These are phyloP conservation scores for Neuroscelio doddi DNA, from an alignment of 2,888 invertebrate genomes.

Conservation along the genomic window DNA sequence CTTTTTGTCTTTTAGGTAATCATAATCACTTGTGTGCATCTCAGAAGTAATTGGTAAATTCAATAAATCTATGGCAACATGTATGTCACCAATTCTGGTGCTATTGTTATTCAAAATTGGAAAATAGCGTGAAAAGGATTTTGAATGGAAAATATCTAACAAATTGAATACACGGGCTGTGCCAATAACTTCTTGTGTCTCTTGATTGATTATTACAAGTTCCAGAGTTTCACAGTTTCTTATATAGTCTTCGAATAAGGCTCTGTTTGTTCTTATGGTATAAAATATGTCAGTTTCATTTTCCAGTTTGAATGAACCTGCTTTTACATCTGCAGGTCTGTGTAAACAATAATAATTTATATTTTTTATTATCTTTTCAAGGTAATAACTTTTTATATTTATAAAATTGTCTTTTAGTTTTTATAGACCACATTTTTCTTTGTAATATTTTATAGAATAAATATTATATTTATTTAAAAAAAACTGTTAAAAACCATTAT, in stretches of 20 bases:
- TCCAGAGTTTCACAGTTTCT: conserved; percentile 65
- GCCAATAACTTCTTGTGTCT: conserved; percentile 58
- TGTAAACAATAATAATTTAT: conserved; percentile 22
- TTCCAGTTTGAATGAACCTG: conserved; percentile 41
- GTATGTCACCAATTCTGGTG: conserved; percentile 63
- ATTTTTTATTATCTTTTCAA: not conserved
- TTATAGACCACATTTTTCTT: no score
- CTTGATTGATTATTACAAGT: conserved; percentile 58
- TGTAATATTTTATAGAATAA: no score
- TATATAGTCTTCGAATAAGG: conserved; percentile 66
- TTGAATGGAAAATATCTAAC: conserved; percentile 55
- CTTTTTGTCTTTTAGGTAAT: conserved; percentile 26
- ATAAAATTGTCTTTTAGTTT: no score
- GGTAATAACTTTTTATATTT: not conserved
- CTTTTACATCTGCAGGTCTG: conserved; percentile 61
- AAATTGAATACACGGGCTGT: conserved; percentile 59
- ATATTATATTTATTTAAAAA: no score
- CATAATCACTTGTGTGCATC: conserved; percentile 16
- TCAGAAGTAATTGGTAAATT: conserved; percentile 27
- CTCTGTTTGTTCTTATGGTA: conserved; percentile 62
- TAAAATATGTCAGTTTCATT: conserved; percentile 58
- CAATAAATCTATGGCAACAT: conserved; percentile 58
- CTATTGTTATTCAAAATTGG: conserved; percentile 61
- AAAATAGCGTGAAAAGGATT: conserved; percentile 59
- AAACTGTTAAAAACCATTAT: no score